These are phyloP conservation scores for Heterocephalus glaber DNA, from an alignment of 2,113 vertebrate genomes.

Conservation along the genomic window DNA sequence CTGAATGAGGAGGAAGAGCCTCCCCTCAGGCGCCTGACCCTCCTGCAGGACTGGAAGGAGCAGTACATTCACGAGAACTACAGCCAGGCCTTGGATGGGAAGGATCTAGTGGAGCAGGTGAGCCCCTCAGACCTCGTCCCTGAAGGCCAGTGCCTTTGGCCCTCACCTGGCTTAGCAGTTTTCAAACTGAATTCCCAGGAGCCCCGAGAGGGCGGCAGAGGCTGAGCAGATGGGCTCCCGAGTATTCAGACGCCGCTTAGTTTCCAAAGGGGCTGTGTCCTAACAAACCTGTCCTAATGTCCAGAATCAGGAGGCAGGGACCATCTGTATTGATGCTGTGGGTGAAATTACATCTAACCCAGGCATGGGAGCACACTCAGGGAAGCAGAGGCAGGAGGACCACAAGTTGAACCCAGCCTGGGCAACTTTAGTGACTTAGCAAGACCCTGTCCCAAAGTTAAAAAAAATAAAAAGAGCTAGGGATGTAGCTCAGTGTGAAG, in stretches of 20 bases:
- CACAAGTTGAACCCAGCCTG: background rate
- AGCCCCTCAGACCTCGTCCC: background rate
- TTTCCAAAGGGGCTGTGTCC: background rate
- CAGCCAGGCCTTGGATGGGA: slow-evolving; percentile 84
- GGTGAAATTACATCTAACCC: background rate
- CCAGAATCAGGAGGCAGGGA: background rate
- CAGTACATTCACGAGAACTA: slow-evolving; percentile 89
- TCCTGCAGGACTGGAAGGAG: slow-evolving; percentile 87
- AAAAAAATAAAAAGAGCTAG: background rate
- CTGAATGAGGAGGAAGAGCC: background rate
- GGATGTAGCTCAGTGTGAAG: background rate
- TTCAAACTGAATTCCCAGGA: background rate
- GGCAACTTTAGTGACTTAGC: background rate
- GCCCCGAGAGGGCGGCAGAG: background rate
- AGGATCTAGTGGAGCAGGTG: slow-evolving; percentile 84
- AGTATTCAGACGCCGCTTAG: too few relatives aligned
- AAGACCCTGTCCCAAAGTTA: background rate
- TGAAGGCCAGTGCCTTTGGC: accelerated
- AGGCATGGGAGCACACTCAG: background rate
- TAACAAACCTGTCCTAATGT: background rate
- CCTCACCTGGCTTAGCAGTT: background rate
- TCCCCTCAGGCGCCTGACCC: background rate
- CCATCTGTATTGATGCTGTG: background rate
- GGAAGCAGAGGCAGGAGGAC: background rate
- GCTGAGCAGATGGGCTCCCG: background rate